A percentile compares a stretch with the other conserved stretches of the same genome.
These are phyloP conservation scores for Lepus americanus DNA, from an alignment of 2,113 vertebrate genomes.

Conservation along the genomic window DNA sequence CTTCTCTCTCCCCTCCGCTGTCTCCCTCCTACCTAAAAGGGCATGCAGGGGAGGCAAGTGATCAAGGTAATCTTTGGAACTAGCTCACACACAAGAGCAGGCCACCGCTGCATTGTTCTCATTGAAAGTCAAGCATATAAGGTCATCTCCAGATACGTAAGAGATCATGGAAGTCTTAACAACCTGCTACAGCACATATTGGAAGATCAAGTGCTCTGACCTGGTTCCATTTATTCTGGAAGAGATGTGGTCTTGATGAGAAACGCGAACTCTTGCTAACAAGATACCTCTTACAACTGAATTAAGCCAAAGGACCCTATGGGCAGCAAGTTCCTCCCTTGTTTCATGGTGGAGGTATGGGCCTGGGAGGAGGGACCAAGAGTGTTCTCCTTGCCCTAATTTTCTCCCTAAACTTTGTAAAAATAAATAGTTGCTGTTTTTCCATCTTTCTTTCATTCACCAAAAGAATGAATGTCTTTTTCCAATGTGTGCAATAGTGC, in stretches of 20 bases:
- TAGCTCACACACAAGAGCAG: conserved; percentile 18
- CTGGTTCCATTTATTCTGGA: conserved; percentile 48
- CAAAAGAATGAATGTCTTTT: background rate
- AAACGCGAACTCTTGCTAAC: conserved; percentile 22
- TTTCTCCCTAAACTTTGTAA: conserved; percentile 4
- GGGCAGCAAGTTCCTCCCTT: background rate
- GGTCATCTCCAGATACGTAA: background rate
- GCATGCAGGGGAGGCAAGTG: background rate
- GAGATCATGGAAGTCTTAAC: background rate
- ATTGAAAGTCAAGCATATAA: background rate
- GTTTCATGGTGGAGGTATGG: background rate
- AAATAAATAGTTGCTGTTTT: background rate
- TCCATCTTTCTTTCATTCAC: background rate
- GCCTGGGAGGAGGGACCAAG: background rate
- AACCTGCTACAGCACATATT: background rate
- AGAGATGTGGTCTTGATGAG: conserved; percentile 35
- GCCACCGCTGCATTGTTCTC: background rate
- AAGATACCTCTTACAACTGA: background rate
- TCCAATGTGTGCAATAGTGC: background rate
- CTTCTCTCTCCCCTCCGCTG: background rate
- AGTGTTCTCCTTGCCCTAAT: background rate
- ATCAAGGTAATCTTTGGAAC: background rate
- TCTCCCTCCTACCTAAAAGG: background rate
- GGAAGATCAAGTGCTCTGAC: background rate
- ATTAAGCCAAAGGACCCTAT: background rate